phyloP scores from a whole-genome alignment of 1,140 invertebrate species.

The Lucilia cuprina region DNA sequence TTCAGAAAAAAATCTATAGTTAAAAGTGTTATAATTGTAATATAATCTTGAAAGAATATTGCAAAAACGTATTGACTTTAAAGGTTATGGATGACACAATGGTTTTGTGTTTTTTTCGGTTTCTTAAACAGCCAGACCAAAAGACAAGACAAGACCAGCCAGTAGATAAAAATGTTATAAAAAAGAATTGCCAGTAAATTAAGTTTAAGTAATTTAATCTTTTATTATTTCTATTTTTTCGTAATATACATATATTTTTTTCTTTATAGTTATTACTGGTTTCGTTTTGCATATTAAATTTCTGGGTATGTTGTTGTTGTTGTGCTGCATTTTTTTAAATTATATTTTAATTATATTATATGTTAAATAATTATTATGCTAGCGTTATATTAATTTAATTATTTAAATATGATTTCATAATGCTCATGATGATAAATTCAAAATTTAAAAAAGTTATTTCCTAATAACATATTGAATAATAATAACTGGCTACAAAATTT shows the following conservation, averaged over 20 bases:
- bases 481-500: too few species aligned
- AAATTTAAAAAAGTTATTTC: too few species aligned
- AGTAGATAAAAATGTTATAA: not conserved
- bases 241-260: not conserved
- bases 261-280: not conserved
- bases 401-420: too few species aligned
- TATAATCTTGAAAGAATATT: not conserved
- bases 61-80: not conserved
- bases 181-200: not conserved
- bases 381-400: too few species aligned
- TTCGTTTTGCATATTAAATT: not conserved
- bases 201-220: not conserved
- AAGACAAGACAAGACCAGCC: not conserved
- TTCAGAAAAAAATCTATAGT: not conserved
- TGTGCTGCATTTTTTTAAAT: not conserved
- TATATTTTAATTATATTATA: too few species aligned
- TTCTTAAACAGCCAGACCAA: not conserved
- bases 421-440: too few species aligned
- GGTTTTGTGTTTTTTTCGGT: not conserved
- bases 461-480: too few species aligned
- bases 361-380: too few species aligned
- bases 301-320: not conserved
- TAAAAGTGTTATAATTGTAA: not conserved
- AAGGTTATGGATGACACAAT: not conserved
- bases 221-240: not conserved